phyloP scores from a whole-genome alignment of 2,113 vertebrate species.

The Tursiops truncatus region DNA sequence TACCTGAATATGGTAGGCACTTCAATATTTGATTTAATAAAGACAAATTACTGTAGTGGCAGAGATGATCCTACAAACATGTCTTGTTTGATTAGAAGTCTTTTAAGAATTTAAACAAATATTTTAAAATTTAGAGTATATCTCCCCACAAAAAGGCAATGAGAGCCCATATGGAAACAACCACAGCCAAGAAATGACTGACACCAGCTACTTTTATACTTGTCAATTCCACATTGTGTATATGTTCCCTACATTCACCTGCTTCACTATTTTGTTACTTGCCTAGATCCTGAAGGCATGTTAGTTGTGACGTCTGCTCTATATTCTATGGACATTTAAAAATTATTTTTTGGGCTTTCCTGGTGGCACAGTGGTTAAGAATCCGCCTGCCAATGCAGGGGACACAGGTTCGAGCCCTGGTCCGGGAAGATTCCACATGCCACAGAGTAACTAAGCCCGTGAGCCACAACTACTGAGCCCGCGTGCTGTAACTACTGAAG shows the following conservation, averaged over 20 bases:
- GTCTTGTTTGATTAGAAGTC: background rate
- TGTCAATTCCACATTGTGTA: background rate
- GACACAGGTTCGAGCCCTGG: too few relatives aligned
- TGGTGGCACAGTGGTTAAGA: too few relatives aligned
- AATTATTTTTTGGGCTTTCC: background rate
- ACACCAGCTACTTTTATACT: background rate
- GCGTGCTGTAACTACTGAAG: too few relatives aligned
- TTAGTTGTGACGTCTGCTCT: background rate
- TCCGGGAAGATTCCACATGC: too few relatives aligned
- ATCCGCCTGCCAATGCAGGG: too few relatives aligned
- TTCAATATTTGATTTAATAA: slow-evolving; percentile 11
- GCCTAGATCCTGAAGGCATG: background rate
- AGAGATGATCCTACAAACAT: background rate
- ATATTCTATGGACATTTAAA: background rate
- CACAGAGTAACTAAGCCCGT: too few relatives aligned
- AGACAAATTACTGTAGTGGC: background rate
- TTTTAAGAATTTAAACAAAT: background rate
- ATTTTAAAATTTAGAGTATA: background rate
- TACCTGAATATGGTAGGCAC: background rate
- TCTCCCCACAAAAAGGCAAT: background rate
- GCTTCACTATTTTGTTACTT: background rate
- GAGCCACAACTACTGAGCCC: too few relatives aligned
- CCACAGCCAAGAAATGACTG: background rate
- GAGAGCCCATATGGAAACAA: background rate
- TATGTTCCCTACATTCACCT: background rate